A percentile compares a stretch with the other conserved stretches of the same genome.
Evolutionary conservation across 2,113 vertebrate species (phyloP).

Genomic region (Puntigrus tetrazona): DNA sequence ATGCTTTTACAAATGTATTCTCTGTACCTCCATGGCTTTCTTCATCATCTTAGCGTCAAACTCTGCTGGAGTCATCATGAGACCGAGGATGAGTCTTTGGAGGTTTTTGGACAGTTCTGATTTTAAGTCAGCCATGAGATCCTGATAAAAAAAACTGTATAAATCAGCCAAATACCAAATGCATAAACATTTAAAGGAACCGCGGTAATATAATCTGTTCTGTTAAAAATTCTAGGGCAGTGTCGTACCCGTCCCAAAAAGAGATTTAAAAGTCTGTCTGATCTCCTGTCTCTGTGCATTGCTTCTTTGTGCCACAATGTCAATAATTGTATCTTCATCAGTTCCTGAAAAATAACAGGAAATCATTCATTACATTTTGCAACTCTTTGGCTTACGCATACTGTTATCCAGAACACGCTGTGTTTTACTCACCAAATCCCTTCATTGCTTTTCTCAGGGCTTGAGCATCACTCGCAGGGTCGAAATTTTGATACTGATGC

Average conservation of each 20-base stretch:
- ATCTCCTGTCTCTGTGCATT: conserved; percentile 93
- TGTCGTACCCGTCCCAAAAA: conserved; percentile 87
- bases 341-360: conserved; percentile 78
- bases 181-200: not conserved
- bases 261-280: conserved; percentile 88
- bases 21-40: conserved; percentile 90
- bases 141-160: conserved; percentile 68
- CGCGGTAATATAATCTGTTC: not conserved
- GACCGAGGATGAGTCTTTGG: conserved; percentile 86
- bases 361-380: not conserved
- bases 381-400: not conserved
- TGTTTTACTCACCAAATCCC: conserved; percentile 81
- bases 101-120: conserved; percentile 92
- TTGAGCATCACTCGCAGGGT: conserved; percentile 85
- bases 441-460: conserved; percentile 96
- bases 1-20: not conserved
- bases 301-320: conserved; percentile 85
- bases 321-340: conserved; percentile 87
- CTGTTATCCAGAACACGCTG: not conserved
- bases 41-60: conserved; percentile 96
- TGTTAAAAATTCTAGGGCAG: not conserved
- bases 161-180: not conserved
- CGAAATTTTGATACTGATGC: conserved; percentile 69
- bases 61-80: conserved; percentile 91
- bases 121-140: conserved; percentile 96